These are phyloP conservation scores for Chionoecetes opilio DNA, from an alignment of 1,140 invertebrate genomes.

Conservation along the genomic window DNA sequence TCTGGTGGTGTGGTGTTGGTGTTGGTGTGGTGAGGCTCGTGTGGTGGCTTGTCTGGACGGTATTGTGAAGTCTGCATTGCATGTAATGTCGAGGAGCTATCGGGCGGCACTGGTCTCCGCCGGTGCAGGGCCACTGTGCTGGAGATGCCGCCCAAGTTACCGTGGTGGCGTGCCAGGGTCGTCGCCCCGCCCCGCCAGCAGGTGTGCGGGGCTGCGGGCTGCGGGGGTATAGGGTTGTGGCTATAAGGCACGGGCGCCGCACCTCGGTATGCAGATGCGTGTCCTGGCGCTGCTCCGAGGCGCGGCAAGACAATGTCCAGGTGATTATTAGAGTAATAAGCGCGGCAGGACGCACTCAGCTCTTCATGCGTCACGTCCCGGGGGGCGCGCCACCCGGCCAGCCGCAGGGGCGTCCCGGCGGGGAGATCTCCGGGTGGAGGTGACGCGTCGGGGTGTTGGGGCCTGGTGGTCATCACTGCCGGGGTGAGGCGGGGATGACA, in stretches of 20 bases:
- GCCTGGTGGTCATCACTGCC: not conserved
- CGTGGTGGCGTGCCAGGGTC: not conserved
- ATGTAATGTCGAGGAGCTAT: too few relatives aligned
- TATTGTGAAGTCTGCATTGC: too few relatives aligned
- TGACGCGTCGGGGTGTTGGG: not conserved
- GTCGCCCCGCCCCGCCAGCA: not conserved
- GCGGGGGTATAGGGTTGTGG: not conserved
- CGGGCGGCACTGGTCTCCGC: too few relatives aligned
- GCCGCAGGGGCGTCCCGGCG: not conserved
- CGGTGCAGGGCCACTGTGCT: too few relatives aligned
- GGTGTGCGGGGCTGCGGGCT: not conserved
- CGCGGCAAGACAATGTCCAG: conserved; percentile 56
- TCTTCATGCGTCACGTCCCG: conserved; percentile 60
- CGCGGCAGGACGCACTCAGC: conserved; percentile 61
- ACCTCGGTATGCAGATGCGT: conserved; percentile 58
- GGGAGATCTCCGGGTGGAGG: not conserved
- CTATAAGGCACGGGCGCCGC: not conserved
- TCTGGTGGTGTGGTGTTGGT: too few relatives aligned
- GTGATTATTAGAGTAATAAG: conserved; percentile 77
- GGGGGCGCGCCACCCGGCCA: not conserved
- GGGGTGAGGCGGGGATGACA: not conserved
- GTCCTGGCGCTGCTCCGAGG: not conserved
- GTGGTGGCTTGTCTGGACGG: too few relatives aligned
- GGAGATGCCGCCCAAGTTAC: too few relatives aligned
- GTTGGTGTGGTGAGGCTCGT: too few relatives aligned